phyloP scores from a whole-genome alignment of 2,797 vertebrate genomes.

The Esox lucius region DNA sequence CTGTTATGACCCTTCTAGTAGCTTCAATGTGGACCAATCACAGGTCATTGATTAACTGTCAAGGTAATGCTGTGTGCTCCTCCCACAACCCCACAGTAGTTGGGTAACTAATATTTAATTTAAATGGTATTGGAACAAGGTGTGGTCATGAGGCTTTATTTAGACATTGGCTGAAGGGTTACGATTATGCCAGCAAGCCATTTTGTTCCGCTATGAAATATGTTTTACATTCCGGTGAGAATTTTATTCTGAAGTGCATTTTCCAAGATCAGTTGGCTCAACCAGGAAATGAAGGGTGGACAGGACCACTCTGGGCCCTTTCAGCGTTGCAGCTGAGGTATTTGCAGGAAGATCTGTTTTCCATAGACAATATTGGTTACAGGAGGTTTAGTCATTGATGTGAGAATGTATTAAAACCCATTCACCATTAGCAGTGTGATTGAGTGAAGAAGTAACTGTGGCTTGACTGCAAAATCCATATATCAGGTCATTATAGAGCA shows the following conservation, averaged over 20 bases:
- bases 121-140: conserved; percentile 1
- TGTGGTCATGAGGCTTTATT: neutral
- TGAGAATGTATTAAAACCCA: neutral
- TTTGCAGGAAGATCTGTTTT: neutral
- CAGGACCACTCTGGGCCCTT: neutral
- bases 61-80: conserved; percentile 15
- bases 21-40: conserved; percentile 37
- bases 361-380: neutral
- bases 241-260: neutral
- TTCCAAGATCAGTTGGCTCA: neutral
- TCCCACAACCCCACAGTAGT: neutral
- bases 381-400: neutral
- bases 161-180: neutral
- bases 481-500: neutral
- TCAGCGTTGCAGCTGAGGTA: neutral
- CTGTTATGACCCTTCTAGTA: conserved; percentile 15
- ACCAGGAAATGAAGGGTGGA: too few relatives aligned
- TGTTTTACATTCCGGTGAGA: neutral
- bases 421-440: conserved; percentile 4
- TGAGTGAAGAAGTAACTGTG: neutral
- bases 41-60: conserved; percentile 42
- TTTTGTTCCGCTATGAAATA: neutral
- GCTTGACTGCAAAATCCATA: neutral
- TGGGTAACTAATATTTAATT: neutral
- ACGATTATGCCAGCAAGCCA: neutral